Evolutionary conservation across 2,113 vertebrate genomes (phyloP), one percentile per base, ranked within the genome.

Genomic region (Poeciliopsis occidentalis): DNA sequence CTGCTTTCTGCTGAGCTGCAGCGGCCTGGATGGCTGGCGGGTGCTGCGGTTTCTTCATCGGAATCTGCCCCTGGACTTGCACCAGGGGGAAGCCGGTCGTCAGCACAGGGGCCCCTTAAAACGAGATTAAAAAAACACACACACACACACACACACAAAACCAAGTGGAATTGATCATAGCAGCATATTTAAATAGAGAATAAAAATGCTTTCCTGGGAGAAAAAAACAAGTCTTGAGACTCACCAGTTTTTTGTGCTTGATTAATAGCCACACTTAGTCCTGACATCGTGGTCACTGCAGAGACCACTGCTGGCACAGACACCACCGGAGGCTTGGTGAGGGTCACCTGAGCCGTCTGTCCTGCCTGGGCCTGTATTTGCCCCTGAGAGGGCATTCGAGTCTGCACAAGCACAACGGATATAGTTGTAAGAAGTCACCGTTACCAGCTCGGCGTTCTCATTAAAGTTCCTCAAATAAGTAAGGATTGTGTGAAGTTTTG

Each of bases 261-360:
- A 47, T 94, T 93, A 0, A 98, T 96, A 51, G 97, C 95, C 75
- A 97, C 94, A 67, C 95, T 97, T 51, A 97, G 96, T 78, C 95
- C 95, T 4, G 96, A 96, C 26, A 97, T 94, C 0, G 96, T 96
- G 4, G 96, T 97, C 82, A 98, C 96, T 2, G 95, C 96, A 12
- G 96, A 96, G 5, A 96, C 96, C 61, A 97, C 96, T 12, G 96
- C 92, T 1, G 96, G 95, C 60, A 97, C 94, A 4, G 96, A 96
- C 64, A 97, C 95, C 69, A 97, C 95, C 0, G 96, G 95, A 67
- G 96, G 95, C 79, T 98, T 98, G 32, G 96, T 96, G 85, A 97
- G 90, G 70, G 97, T 95, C 79, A 97, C 96, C 78, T 97, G 97
- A 4, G 96, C 94, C 1, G 95, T 93, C 78, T 95, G 95, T 0